Percentiles rank a stretch among this genome's conserved stretches.
phyloP scores from a whole-genome alignment of 1,140 invertebrate species.

The Drosophila lacteicornis region DNA sequence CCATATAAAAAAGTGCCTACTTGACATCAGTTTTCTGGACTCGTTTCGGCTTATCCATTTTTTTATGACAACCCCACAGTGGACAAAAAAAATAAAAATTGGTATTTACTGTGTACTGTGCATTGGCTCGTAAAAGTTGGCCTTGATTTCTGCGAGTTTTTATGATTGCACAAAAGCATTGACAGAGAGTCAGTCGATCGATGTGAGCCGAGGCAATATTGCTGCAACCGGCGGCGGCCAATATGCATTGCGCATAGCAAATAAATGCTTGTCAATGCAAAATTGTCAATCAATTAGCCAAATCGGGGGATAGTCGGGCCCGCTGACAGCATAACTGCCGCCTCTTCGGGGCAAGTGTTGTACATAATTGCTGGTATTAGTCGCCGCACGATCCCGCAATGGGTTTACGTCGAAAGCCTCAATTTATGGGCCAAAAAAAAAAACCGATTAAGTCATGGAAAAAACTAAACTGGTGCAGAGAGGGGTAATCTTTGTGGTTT shows the following conservation, averaged over 20 bases:
- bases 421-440: slow-evolving; percentile 19
- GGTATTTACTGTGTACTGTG: slow-evolving; percentile 34
- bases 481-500: background rate
- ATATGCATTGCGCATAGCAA: slow-evolving; percentile 60
- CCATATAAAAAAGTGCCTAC: background rate
- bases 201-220: slow-evolving; percentile 21
- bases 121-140: slow-evolving; percentile 36
- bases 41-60: slow-evolving; percentile 9
- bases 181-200: slow-evolving; percentile 33
- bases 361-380: slow-evolving; percentile 40
- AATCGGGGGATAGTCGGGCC: slow-evolving; percentile 35
- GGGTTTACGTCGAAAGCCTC: slow-evolving; percentile 30
- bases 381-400: slow-evolving; percentile 36
- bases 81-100: slow-evolving; percentile 9
- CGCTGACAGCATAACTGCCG: slow-evolving; percentile 35
- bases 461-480: slow-evolving; percentile 1
- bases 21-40: slow-evolving; percentile 15
- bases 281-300: slow-evolving; percentile 64
- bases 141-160: slow-evolving; percentile 45
- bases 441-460: background rate
- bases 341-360: slow-evolving; percentile 42
- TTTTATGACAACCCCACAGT: slow-evolving; percentile 39
- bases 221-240: slow-evolving; percentile 40
- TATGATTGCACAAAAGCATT: slow-evolving; percentile 57
- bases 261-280: slow-evolving; percentile 55